Evolutionary conservation across 2,797 vertebrate genomes (phyloP), one percentile per base, ranked within the genome.

Genomic region (Thamnophis elegans): DNA sequence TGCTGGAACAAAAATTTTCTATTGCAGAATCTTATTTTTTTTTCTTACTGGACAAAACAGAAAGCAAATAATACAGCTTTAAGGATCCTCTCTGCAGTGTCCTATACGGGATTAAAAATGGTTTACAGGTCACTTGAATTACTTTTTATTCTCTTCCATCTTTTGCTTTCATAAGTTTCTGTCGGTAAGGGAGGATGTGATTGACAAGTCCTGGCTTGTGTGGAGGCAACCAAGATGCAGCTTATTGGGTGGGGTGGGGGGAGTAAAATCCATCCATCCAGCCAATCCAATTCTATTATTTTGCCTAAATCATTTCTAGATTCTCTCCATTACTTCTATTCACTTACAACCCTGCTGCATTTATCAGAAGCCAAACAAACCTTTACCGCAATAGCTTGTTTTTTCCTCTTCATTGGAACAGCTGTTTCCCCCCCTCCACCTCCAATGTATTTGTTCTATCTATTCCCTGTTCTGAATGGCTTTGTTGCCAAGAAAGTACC

Each of bases 151-250:
- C 42, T 62, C 13, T 54, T 36, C 54, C 32, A 1, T 60, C 11
- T 13, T 78, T 58, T 58, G 22, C 53, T 93, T 91, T 87, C 91
- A 89, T 51, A 47, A 60, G 28, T 55, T 28, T 89, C 59, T 73
- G 47, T 89, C 26, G 28, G 54, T 20, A 85, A 91, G 73, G 73
- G 73, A 91, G 54, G 87, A 89, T 91, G 58, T 89, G 92, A 91
- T 53, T 93, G 87, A 93, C 88, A 91, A 91, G 90, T 91, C 60
- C 68, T 88, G 87, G 65, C 89, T 82, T 88, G 89, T 82, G 82
- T 91, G 92, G 85, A 86, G 36, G 89, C 73, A 18, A 32, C 55
- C 7, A 68, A 90, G 85, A 90, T 10, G 85, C n/a, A 82, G 59
- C 68, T 55, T 20, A 58, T 82, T 2, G 53, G 51, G 14, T 2